Evolutionary conservation across 2,113 vertebrate species (phyloP), one percentile per base, ranked within the genome.

Genomic region (Drymodes brunneopygia): DNA sequence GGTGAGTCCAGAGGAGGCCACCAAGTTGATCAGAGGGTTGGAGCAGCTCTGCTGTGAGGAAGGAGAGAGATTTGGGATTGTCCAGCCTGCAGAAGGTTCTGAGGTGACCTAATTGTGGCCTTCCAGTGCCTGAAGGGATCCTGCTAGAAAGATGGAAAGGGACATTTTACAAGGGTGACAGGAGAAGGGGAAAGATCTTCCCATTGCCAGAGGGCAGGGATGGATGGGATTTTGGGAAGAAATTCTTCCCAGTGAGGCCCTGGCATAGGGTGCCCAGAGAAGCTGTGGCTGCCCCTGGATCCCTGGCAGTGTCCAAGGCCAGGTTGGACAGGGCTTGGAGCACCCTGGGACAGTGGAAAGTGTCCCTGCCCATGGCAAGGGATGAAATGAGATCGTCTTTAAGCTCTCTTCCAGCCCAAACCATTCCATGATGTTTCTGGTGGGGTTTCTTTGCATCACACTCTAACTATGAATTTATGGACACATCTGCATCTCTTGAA

Each of bases 291-390:
- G 69, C 33, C 8, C 13, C 61, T 67, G 62, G 17, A 67, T 18
- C 29, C 38, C 16, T 89, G 53, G 40, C 7, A 75, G 14, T 61
- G 29, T 3, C 7, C 25, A 31, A 61, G 31, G 35, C 7, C 62
- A 60, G 53, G 24, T 0, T 74, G 53, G 33, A 28, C 0, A 0
- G 20, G 8, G 12, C 9, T 66, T 28, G 77, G 51, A 81, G 25
- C 12, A 31, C 0, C 6, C 35, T 80, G 66, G 50, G 14, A 0
- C 1, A 3, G 19, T 17, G 60, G 33, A 1, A 81, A 4, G 0
- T 60, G 45, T 66, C 36, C 28, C 22, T 44, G 33, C 33, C 1
- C 15, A 12, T 35, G 20, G 20, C 28, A 35, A 14, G 25, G 2
- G 12, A 3, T 1, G 66, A 13, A 21, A 38, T 3, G 6, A 14